Evolutionary conservation across 2,797 vertebrate genomes (phyloP).

Genomic region (Iguana delicatissima): DNA sequence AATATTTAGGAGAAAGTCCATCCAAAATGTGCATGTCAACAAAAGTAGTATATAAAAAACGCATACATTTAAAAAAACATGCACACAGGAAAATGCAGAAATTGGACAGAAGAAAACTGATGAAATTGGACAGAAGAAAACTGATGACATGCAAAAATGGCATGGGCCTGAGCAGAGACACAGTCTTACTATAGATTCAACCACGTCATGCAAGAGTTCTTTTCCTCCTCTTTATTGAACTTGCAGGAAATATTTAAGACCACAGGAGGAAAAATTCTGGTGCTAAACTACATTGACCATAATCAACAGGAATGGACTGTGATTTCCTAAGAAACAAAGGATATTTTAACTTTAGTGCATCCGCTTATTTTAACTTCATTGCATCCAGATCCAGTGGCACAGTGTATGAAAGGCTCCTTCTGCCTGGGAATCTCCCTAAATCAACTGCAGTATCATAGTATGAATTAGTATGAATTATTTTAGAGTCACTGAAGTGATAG

Average conservation of each 20-base stretch:
- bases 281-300: background rate
- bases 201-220: background rate
- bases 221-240: background rate
- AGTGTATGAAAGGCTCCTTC: background rate
- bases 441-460: constrained; percentile 24
- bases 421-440: background rate
- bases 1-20: too few relatives aligned
- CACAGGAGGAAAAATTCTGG: background rate
- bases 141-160: background rate
- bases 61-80: too few relatives aligned
- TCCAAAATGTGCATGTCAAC: too few relatives aligned
- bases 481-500: constrained; percentile 72
- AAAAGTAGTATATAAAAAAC: too few relatives aligned
- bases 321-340: background rate
- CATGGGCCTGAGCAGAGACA: too few relatives aligned
- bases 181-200: background rate
- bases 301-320: background rate
- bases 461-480: constrained; percentile 56
- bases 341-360: background rate
- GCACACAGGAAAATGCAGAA: too few relatives aligned
- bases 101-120: background rate
- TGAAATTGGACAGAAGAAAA: background rate
- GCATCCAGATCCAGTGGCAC: background rate
- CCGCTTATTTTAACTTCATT: too few relatives aligned
- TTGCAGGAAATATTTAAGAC: background rate